Percentiles rank a stretch among this genome's conserved stretches.
These are phyloP conservation scores for Stenurella melanura DNA, from an alignment of 2,888 invertebrate genomes.

Conservation along the genomic window DNA sequence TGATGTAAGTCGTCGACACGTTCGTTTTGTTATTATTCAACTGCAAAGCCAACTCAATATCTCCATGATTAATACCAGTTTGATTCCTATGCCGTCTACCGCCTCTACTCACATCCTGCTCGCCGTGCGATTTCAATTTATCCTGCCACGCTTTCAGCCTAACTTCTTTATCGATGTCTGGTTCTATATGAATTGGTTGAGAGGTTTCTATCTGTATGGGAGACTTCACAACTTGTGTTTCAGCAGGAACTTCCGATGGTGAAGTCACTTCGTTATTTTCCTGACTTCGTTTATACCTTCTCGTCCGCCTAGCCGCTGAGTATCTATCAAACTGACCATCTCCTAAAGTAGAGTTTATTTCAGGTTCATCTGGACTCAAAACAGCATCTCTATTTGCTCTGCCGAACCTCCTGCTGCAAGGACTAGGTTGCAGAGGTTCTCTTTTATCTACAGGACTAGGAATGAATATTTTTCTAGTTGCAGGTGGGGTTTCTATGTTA, in stretches of 20 bases:
- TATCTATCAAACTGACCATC: constrained; percentile 85
- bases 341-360: constrained; percentile 77
- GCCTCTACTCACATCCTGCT: constrained; percentile 51
- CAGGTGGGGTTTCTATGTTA: constrained; percentile 93
- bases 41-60: constrained; percentile 81
- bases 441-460: constrained; percentile 78
- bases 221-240: constrained; percentile 70
- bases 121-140: constrained; percentile 75
- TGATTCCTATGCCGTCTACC: constrained; percentile 72
- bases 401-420: constrained; percentile 76
- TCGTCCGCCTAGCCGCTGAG: constrained; percentile 86
- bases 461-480: constrained; percentile 81
- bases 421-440: constrained; percentile 72
- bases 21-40: constrained; percentile 61
- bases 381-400: constrained; percentile 61
- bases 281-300: constrained; percentile 83
- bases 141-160: constrained; percentile 83
- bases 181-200: constrained; percentile 74
- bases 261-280: constrained; percentile 75
- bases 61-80: constrained; percentile 82
- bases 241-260: constrained; percentile 72
- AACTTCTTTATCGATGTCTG: constrained; percentile 75
- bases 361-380: constrained; percentile 67
- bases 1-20: constrained; percentile 54
- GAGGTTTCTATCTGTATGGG: constrained; percentile 75